A percentile compares a stretch with the other conserved stretches of the same genome.
Evolutionary conservation across 2,113 vertebrate species (phyloP).

Genomic region (Oncorhynchus clarkii): DNA sequence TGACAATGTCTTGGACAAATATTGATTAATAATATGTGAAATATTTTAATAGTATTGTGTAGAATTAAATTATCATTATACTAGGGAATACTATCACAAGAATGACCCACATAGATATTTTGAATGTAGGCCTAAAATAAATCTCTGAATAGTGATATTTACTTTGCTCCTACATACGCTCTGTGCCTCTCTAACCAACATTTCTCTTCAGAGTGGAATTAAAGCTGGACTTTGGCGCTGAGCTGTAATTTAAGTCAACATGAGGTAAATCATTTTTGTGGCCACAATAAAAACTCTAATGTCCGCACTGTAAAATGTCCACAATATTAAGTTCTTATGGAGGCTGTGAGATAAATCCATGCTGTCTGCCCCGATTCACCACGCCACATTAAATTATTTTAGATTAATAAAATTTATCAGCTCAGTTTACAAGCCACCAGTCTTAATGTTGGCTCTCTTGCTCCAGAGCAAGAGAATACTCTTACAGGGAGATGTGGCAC

Average conservation of each 20-base stretch:
- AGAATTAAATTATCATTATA: no score
- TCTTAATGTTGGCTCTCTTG: conserved; percentile 59
- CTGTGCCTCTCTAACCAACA: conserved; percentile 22
- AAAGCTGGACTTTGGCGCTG: conserved; percentile 48
- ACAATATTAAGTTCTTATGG: conserved; percentile 76
- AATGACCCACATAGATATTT: no score
- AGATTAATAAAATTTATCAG: conserved; percentile 82
- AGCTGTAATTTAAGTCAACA: conserved; percentile 69
- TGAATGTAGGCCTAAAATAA: no score
- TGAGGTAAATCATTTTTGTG: conserved; percentile 80
- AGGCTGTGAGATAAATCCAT: conserved; percentile 73
- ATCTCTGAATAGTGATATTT: not conserved
- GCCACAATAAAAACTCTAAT: conserved; percentile 65
- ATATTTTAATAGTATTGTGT: no score
- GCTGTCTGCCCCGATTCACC: conserved; percentile 77
- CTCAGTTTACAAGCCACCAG: conserved; percentile 78
- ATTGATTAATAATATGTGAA: no score
- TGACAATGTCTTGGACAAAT: no score
- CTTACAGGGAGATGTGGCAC: conserved; percentile 48
- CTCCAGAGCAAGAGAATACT: conserved; percentile 52
- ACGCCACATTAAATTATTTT: conserved; percentile 78
- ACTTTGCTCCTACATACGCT: not conserved
- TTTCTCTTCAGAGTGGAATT: conserved; percentile 42
- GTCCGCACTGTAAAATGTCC: conserved; percentile 67
- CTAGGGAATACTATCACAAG: no score